These are phyloP conservation scores for Synanthedon andrenaeformis DNA, from an alignment of 2,888 invertebrate genomes.

Conservation along the genomic window DNA sequence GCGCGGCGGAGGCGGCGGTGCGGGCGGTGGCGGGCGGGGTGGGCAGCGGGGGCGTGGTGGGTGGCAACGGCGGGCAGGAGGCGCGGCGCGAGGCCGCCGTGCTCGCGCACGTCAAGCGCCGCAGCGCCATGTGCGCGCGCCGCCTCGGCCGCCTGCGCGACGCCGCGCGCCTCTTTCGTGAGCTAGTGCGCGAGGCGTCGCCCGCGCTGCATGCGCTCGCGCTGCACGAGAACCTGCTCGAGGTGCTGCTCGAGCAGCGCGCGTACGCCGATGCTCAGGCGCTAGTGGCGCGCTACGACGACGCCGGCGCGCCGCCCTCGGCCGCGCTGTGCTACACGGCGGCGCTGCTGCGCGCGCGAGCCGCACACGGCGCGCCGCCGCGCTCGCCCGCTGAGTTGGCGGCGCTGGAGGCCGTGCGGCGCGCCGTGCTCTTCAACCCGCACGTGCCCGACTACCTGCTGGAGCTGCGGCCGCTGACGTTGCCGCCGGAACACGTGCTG, in stretches of 20 bases:
- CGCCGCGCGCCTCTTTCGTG: constrained; percentile 96
- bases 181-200: constrained; percentile 95
- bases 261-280: constrained; percentile 95
- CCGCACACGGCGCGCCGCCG: constrained; percentile 90
- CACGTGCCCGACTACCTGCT: constrained; percentile 96
- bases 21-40: constrained; percentile 90
- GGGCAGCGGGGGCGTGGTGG: constrained; percentile 80
- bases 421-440: constrained; percentile 98
- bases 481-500: constrained; percentile 97
- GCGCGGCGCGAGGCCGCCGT: constrained; percentile 94
- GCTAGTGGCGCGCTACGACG: constrained; percentile 75
- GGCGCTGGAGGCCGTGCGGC: constrained; percentile 79
- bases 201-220: constrained; percentile 94
- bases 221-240: constrained; percentile 96
- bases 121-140: constrained; percentile 97
- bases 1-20: constrained; percentile 93
- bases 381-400: constrained; percentile 73
- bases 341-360: constrained; percentile 90
- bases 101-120: constrained; percentile 91
- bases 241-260: constrained; percentile 94
- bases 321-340: constrained; percentile 96
- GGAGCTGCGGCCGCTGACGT: constrained; percentile 93
- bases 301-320: constrained; percentile 93
- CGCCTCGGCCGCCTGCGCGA: constrained; percentile 94
- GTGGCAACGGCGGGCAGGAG: constrained; percentile 89